Evolutionary conservation across 2,888 invertebrate species (phyloP).

Genomic region (Leptodirus hochenwartii): DNA sequence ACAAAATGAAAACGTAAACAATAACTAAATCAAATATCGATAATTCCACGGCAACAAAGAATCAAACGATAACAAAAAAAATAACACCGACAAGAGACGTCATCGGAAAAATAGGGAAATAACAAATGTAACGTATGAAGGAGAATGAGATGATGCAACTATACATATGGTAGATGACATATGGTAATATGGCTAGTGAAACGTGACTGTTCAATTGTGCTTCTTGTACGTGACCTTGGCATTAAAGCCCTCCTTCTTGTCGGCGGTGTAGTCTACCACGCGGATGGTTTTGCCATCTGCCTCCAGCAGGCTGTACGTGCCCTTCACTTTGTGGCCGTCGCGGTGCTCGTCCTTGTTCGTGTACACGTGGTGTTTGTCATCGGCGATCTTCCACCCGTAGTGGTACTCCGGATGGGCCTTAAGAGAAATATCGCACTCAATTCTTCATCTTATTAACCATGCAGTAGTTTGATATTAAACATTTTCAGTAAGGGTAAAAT

Average conservation of each 20-base stretch:
- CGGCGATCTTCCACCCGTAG: constrained; percentile 22
- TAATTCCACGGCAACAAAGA: too few species aligned
- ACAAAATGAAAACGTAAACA: too few species aligned
- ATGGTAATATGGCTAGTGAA: too few species aligned
- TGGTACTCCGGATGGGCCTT: constrained; percentile 24
- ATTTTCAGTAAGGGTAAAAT: too few species aligned
- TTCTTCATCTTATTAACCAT: not conserved
- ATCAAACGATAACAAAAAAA: too few species aligned
- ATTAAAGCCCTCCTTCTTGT: constrained; percentile 22
- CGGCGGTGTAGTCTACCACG: constrained; percentile 21
- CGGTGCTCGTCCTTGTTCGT: constrained; percentile 23
- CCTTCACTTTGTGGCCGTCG: constrained; percentile 24
- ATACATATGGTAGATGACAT: not conserved
- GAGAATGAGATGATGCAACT: not conserved
- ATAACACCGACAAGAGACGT: too few species aligned
- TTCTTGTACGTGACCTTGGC: constrained; percentile 22
- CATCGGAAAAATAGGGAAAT: constrained; percentile 1
- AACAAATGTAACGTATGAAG: not conserved
- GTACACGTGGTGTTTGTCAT: constrained; percentile 21
- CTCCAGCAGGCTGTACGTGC: constrained; percentile 21
- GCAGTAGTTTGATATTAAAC: not conserved
- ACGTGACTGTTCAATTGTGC: too few species aligned
- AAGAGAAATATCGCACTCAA: constrained; percentile 7
- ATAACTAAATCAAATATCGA: too few species aligned
- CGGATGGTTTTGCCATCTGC: constrained; percentile 23